phyloP scores from a whole-genome alignment of 2,113 vertebrate genomes.

The Oryctolagus cuniculus region mOryCun1.1 NC_091445.1:1931501-1932000 shows the following conservation, averaged over 20 bases:
- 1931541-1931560: constrained; percentile 70
- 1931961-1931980: neutral
- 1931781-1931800: constrained; percentile 47
- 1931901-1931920: constrained; percentile 38
- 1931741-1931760: constrained; percentile 44
- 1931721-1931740: constrained; percentile 48
- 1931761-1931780: neutral
- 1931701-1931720: constrained; percentile 71
- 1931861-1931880: constrained; percentile 8
- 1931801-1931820: constrained; percentile 26
- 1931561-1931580: constrained; percentile 85
- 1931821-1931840: neutral
- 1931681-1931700: constrained; percentile 77
- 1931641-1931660: constrained; percentile 76
- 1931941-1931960: neutral
- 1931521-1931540: constrained; percentile 79
- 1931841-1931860: neutral
- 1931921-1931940: neutral
- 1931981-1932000: neutral
- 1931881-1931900: constrained; percentile 6
- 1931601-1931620: constrained; percentile 82
- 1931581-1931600: constrained; percentile 77
- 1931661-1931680: constrained; percentile 81
- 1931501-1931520: constrained; percentile 79
- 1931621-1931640: constrained; percentile 78